Base-by-base conservation (phyloP, 2,888 invertebrate genomes). In the Petrolisthes cinctipes region DNA sequence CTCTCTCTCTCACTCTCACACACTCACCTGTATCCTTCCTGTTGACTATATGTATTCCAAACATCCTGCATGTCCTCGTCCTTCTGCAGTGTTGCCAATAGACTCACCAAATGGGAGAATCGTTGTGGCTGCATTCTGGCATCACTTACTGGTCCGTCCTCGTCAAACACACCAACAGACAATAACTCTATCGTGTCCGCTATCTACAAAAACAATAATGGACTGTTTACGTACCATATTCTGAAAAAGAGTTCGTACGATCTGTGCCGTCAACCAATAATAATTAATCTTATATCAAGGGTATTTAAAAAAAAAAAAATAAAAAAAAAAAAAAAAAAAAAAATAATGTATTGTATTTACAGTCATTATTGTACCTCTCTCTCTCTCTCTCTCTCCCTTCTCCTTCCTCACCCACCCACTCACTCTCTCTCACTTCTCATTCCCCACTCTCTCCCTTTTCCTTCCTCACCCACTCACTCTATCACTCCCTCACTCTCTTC, bases 61-160 rank as follows among this genome's bases (percentile, higher is more conserved):
- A 87, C 51, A 17, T 87, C 80, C 20, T 87, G 54, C 57, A 87
- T 9, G 3, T 81, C 84, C 14, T 53, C 53, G 6, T 83, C 56
- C 2, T 51, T 14, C 20, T 61, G n/a, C 7, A 87, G 81, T 4
- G 9, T 57, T 14, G 71, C 75, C 57, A 87, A 6, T 17, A 80
- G 87, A 17, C 20, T n/a, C 56, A 87, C 87, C 37, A 87, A n/a
- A 20, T 76, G 73, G n/a, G 84, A 61, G 76, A 87, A 87, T 4
- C 61, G 51, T 11, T 73, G 80, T 3, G 87, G 83, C 37, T 84
- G 56, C 11, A 68, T 80, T 6, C 53, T 71, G 66, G 37, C 20
- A 6, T 57, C 61, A 9, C 57, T 23, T 23, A 23, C 61, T 11
- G 23, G 23, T 9, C 57, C 23, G 56, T 37, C 37, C 37, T 0